Percentiles rank a stretch among this genome's conserved stretches.
Conservation (phyloP, 2,888 invertebrate species). For the Thelaira solivaga region DNA sequence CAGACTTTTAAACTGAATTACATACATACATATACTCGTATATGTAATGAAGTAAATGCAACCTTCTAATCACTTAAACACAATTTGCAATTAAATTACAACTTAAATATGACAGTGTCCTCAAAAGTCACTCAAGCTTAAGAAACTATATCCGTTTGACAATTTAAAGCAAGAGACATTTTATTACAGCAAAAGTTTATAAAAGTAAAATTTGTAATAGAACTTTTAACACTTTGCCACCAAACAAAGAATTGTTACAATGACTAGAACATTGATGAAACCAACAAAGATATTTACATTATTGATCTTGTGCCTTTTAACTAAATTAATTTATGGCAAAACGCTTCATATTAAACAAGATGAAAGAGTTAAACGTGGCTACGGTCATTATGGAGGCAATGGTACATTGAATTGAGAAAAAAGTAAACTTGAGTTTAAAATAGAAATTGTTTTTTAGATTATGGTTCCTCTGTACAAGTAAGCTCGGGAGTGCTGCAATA, state of each 20-base stretch:
- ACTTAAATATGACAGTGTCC: slow-evolving; percentile 60
- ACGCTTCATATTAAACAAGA: background rate
- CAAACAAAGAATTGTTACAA: slow-evolving; percentile 1
- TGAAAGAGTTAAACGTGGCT: slow-evolving; percentile 48
- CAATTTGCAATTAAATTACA: slow-evolving; percentile 36
- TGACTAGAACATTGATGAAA: background rate
- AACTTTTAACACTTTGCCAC: slow-evolving; percentile 4
- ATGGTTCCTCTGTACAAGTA: slow-evolving; percentile 67
- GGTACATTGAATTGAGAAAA: slow-evolving; percentile 52
- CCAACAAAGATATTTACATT: slow-evolving; percentile 13
- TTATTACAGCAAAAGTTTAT: slow-evolving; percentile 26
- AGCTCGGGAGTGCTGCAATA: slow-evolving; percentile 68
- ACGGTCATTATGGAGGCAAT: slow-evolving; percentile 55
- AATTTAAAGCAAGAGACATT: slow-evolving; percentile 1
- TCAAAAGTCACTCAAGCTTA: slow-evolving; percentile 68
- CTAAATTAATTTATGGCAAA: background rate
- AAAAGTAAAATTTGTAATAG: slow-evolving; percentile 13
- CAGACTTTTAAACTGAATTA: no score
- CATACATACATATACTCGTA: no score
- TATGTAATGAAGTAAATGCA: slow-evolving; percentile 40
- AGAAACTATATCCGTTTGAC: slow-evolving; percentile 64
- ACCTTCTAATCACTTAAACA: slow-evolving; percentile 35
- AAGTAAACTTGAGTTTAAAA: background rate
- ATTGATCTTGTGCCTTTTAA: slow-evolving; percentile 17
- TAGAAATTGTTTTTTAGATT: slow-evolving; percentile 52